phyloP scores from a whole-genome alignment of 2,113 vertebrate genomes.

The Neotoma lepida region DNA sequence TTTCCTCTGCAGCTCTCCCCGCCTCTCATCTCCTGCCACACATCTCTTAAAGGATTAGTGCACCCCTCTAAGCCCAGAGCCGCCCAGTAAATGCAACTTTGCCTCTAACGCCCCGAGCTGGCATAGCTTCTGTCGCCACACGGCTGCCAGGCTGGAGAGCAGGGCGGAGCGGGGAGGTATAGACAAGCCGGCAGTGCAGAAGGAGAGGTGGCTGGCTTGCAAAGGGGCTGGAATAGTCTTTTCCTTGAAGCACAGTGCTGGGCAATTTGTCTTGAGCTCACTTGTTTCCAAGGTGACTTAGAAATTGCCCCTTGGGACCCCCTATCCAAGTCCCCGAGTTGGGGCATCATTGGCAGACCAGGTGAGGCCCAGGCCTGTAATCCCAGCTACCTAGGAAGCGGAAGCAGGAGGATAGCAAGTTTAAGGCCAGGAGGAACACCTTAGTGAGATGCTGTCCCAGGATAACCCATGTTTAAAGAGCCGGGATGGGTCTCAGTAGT shows the following conservation, averaged over 20 bases:
- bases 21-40: slow-evolving; percentile 81
- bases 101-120: slow-evolving; percentile 70
- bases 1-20: slow-evolving; percentile 74
- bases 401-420: not conserved
- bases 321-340: fast-evolving
- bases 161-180: not conserved
- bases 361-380: not conserved
- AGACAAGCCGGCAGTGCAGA: not conserved
- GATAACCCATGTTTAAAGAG: not conserved
- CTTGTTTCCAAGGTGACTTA: not conserved
- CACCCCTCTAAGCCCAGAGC: slow-evolving; percentile 70
- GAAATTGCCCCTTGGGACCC: not conserved
- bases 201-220: not conserved
- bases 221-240: not conserved
- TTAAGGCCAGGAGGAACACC: not conserved
- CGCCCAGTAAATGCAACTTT: slow-evolving; percentile 72
- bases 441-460: not conserved
- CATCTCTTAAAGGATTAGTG: slow-evolving; percentile 79
- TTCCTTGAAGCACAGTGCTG: not conserved
- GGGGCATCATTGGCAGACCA: not conserved
- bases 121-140: slow-evolving; percentile 67
- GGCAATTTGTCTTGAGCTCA: not conserved
- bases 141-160: slow-evolving; percentile 65
- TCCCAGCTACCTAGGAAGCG: not conserved
- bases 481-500: not conserved